Percentiles rank a stretch among this genome's conserved stretches.
phyloP scores from a whole-genome alignment of 2,113 vertebrate genomes.

The Okapia johnstoni region DNA sequence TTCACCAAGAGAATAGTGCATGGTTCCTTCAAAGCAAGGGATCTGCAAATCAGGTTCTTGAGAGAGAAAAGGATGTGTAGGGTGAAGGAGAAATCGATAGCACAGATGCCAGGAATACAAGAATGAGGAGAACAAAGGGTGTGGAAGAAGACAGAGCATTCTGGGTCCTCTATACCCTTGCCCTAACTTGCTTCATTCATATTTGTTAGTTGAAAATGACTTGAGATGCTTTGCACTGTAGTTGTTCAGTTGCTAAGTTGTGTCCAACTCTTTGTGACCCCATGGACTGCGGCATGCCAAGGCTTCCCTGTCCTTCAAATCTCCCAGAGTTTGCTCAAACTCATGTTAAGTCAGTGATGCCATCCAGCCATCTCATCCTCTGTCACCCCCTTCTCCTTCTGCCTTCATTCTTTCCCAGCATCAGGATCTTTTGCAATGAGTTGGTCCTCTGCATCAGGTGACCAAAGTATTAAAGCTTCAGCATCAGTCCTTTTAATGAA shows the following conservation, averaged over 20 bases:
- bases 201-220: not conserved
- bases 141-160: not conserved
- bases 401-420: not conserved
- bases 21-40: not conserved
- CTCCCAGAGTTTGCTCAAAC: not conserved
- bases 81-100: not conserved
- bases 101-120: not conserved
- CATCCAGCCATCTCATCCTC: not conserved
- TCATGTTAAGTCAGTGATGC: not conserved
- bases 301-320: not conserved
- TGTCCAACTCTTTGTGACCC: not conserved
- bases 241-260: not conserved
- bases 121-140: not conserved
- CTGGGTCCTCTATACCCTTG: not conserved
- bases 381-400: not conserved
- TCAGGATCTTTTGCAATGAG: not conserved
- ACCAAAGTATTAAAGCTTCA: not conserved
- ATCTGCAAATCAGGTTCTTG: not conserved
- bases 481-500: not conserved
- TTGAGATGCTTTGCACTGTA: not conserved
- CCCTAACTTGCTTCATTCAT: not conserved
- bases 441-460: not conserved
- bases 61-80: not conserved
- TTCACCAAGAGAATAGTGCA: not conserved
- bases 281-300: not conserved